These are phyloP conservation scores for Leptoteleia sp. DNA, from an alignment of 1,140 invertebrate genomes.

Conservation along the genomic window DNA sequence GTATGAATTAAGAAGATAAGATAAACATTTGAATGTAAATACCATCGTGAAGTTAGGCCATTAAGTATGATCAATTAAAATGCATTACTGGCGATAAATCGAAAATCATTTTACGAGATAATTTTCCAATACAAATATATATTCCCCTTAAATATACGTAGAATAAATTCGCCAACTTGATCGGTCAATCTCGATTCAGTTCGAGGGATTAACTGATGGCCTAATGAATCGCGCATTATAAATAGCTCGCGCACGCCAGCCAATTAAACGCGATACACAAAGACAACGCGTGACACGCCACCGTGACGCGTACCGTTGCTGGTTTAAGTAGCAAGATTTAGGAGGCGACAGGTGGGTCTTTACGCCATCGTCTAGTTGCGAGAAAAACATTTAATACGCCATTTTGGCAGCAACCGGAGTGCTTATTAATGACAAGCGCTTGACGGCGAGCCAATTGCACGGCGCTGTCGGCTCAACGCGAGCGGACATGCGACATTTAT, in stretches of 20 bases:
- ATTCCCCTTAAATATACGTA: too few species aligned
- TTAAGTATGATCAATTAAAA: too few species aligned
- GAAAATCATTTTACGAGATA: too few species aligned
- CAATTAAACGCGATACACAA: conserved; percentile 77
- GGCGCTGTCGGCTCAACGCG: conserved; percentile 24
- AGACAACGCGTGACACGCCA: conserved; percentile 65
- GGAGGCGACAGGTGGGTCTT: conserved; percentile 75
- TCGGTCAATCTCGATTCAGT: too few species aligned
- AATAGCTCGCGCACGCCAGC: conserved; percentile 74
- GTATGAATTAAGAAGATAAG: too few species aligned
- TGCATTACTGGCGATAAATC: too few species aligned
- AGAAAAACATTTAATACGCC: conserved; percentile 72
- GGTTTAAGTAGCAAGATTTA: conserved; percentile 80
- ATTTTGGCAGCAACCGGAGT: conserved; percentile 71
- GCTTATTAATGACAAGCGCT: conserved; percentile 75
- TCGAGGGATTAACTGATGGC: conserved; percentile 70
- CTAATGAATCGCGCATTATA: conserved; percentile 73
- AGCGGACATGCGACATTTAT: conserved; percentile 41
- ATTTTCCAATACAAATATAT: too few species aligned
- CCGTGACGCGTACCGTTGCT: conserved; percentile 71
- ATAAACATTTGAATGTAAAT: too few species aligned
- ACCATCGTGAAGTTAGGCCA: too few species aligned
- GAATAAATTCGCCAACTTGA: too few species aligned
- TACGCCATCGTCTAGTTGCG: conserved; percentile 44
- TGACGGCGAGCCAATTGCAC: conserved; percentile 70